Evolutionary conservation across 2,113 vertebrate species (phyloP).

Genomic region (Chinchilla lanigera): DNA sequence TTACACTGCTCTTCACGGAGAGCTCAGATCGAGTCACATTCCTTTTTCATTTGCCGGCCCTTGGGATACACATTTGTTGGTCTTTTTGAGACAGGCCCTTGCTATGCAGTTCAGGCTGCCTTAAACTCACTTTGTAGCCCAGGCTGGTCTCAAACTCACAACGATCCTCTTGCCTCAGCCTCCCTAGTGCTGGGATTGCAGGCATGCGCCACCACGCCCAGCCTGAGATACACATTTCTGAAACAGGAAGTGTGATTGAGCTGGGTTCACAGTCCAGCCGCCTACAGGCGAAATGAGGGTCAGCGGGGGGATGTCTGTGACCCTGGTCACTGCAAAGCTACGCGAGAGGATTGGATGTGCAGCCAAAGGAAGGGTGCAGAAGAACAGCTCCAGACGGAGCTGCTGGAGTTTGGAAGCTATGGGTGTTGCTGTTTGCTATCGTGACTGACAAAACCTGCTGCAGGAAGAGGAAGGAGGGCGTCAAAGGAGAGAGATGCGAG

Average conservation of each 20-base stretch:
- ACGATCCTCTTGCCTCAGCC: too few species aligned
- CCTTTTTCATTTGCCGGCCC: neutral
- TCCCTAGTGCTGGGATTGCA: too few species aligned
- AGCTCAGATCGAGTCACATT: neutral
- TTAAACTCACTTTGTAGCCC: too few species aligned
- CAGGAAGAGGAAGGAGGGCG: neutral
- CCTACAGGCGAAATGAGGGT: neutral
- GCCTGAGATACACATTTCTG: neutral
- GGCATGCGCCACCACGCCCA: too few species aligned
- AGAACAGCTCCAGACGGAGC: conserved; percentile 9
- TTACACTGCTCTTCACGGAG: neutral
- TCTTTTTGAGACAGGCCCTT: too few species aligned
- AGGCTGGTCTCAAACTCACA: too few species aligned
- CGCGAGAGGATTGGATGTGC: neutral
- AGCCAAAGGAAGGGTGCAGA: neutral
- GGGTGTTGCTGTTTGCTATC: neutral
- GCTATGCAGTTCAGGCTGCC: too few species aligned
- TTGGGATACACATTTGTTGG: neutral
- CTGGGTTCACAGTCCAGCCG: neutral
- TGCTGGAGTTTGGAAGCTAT: neutral
- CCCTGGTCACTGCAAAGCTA: neutral
- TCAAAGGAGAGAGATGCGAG: neutral
- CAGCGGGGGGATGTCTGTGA: neutral
- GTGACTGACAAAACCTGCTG: neutral
- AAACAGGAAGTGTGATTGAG: neutral